Evolutionary conservation across 1,140 invertebrate species (phyloP).

Genomic region (Polyergus mexicanus): DNA sequence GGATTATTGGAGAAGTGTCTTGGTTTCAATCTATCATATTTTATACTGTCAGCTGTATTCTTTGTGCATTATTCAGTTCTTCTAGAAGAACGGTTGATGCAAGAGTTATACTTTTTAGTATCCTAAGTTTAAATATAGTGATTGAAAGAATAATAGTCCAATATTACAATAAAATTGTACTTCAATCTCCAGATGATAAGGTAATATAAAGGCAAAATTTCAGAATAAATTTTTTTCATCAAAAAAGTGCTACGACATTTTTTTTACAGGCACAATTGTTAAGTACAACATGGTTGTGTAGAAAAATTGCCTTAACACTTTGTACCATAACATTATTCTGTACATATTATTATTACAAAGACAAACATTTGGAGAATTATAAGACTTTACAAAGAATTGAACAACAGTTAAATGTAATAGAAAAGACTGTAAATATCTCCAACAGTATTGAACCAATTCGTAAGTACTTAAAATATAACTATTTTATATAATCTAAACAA

Average conservation of each 20-base stretch:
- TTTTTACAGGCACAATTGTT: constrained; percentile 72
- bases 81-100: constrained; percentile 85
- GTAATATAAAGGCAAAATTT: constrained; percentile 59
- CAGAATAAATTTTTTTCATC: not conserved
- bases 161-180: constrained; percentile 75
- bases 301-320: constrained; percentile 76
- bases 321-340: constrained; percentile 76
- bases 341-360: constrained; percentile 79
- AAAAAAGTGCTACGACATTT: not conserved
- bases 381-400: constrained; percentile 79
- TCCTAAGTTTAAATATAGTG: constrained; percentile 85
- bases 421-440: constrained; percentile 61
- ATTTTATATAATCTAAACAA: constrained; percentile 2
- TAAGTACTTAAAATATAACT: constrained; percentile 65
- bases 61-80: constrained; percentile 87
- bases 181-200: constrained; percentile 72
- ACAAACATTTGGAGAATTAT: constrained; percentile 77
- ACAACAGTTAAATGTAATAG: constrained; percentile 73
- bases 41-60: constrained; percentile 85
- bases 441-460: constrained; percentile 63
- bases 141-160: constrained; percentile 81
- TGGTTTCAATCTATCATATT: constrained; percentile 88
- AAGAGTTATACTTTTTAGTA: constrained; percentile 87
- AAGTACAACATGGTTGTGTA: constrained; percentile 77
- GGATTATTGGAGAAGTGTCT: constrained; percentile 88